phyloP scores from a whole-genome alignment of 2,113 vertebrate species.

The Indri indri region DNA sequence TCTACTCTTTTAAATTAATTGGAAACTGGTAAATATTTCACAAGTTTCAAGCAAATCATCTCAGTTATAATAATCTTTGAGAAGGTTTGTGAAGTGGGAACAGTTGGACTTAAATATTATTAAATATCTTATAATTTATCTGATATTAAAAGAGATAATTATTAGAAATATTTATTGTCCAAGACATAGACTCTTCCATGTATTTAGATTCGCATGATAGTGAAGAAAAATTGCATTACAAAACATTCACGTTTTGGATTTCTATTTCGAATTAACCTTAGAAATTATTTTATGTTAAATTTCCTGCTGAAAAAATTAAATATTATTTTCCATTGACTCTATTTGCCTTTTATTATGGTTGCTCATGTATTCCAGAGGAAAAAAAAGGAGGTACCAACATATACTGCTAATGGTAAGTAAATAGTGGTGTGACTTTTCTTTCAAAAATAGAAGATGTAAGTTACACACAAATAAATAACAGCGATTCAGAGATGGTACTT shows the following conservation, averaged over 20 bases:
- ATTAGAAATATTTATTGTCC: background rate
- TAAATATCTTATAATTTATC: background rate
- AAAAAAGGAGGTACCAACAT: background rate
- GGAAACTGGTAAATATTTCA: background rate
- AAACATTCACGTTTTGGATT: background rate
- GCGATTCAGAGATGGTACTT: background rate
- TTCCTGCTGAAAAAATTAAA: background rate
- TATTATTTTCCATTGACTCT: background rate
- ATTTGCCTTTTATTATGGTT: background rate
- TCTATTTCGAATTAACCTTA: background rate
- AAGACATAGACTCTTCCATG: background rate
- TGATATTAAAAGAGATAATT: background rate
- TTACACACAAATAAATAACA: background rate
- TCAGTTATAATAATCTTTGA: background rate
- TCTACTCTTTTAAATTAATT: background rate
- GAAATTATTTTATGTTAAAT: background rate
- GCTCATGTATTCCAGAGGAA: background rate
- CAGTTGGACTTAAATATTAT: background rate
- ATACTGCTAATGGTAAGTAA: slow-evolving; percentile 11
- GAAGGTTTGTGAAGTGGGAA: background rate
- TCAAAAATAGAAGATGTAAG: background rate
- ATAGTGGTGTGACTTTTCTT: background rate
- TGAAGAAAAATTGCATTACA: background rate
- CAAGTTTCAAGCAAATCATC: background rate
- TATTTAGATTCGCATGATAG: background rate